These are phyloP conservation scores for Engraulis encrasicolus DNA, from an alignment of 2,113 vertebrate species.

Conservation along the genomic window DNA sequence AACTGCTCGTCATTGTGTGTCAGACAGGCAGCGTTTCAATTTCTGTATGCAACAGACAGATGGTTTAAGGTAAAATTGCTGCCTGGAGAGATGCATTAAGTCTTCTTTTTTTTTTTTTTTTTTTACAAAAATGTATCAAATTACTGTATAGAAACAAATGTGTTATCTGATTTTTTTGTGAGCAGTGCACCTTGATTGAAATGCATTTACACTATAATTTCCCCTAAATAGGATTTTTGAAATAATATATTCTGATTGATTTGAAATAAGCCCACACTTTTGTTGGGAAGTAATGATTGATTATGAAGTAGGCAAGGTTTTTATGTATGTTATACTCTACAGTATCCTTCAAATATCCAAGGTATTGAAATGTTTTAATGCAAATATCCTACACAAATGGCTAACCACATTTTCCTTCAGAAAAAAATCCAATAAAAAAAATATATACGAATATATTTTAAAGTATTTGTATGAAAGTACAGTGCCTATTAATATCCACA, in stretches of 20 bases:
- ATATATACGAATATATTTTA: no score
- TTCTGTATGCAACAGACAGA: not conserved
- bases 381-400: no score
- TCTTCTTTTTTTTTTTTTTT: not conserved
- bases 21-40: not conserved
- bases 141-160: conserved; percentile 14
- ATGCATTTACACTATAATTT: not conserved
- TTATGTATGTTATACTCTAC: not conserved
- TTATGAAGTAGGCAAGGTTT: not conserved
- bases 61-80: not conserved
- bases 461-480: no score
- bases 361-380: not conserved
- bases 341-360: not conserved
- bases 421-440: no score
- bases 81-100: not conserved
- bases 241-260: not conserved
- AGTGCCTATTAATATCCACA: not conserved
- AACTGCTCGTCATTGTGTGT: conserved; percentile 10
- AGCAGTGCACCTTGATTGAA: not conserved
- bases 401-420: no score
- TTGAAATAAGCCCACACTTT: not conserved
- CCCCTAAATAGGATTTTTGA: not conserved
- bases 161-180: not conserved
- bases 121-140: not conserved
- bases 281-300: not conserved